These are phyloP conservation scores for Lissocephala sabroskyi DNA, from an alignment of 2,888 invertebrate genomes.

Conservation along the genomic window DNA sequence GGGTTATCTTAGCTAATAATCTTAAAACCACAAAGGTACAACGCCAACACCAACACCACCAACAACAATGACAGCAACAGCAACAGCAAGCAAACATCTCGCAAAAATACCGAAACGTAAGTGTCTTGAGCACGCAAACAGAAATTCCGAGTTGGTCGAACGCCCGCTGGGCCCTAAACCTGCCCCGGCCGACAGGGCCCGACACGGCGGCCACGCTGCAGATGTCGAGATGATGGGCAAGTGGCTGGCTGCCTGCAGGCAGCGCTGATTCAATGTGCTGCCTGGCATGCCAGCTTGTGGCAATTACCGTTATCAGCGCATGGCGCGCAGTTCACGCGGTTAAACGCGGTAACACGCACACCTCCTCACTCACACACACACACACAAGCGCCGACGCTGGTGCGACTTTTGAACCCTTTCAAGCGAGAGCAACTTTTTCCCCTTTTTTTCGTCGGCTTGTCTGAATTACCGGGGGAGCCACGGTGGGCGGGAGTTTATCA, in stretches of 20 bases:
- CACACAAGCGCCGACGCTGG: conserved; percentile 13
- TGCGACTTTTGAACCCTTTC: conserved; percentile 55
- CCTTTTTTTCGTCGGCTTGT: conserved; percentile 1
- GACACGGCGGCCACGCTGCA: too few relatives aligned
- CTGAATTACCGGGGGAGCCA: conserved; percentile 16
- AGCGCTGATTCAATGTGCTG: conserved; percentile 24
- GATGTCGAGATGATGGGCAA: too few relatives aligned
- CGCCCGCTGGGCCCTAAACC: too few relatives aligned
- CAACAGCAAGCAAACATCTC: too few relatives aligned
- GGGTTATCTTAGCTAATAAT: conserved; percentile 60
- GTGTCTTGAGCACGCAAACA: conserved; percentile 52
- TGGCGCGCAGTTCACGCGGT: conserved; percentile 62
- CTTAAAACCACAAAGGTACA: conserved; percentile 55
- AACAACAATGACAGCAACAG: conserved; percentile 4
- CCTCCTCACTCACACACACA: conserved; percentile 14
- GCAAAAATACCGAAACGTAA: conserved; percentile 44
- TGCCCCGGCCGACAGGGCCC: too few relatives aligned
- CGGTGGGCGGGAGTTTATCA: conserved; percentile 25
- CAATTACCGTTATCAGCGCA: conserved; percentile 63
- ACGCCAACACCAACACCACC: conserved; percentile 11
- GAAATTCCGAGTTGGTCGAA: too few relatives aligned
- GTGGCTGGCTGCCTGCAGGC: background rate
- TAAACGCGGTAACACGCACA: conserved; percentile 58
- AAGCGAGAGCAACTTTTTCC: conserved; percentile 43
- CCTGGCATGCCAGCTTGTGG: conserved; percentile 59